Evolutionary conservation across 2,797 vertebrate species (phyloP).

Genomic region (Myripristis jacobus): DNA sequence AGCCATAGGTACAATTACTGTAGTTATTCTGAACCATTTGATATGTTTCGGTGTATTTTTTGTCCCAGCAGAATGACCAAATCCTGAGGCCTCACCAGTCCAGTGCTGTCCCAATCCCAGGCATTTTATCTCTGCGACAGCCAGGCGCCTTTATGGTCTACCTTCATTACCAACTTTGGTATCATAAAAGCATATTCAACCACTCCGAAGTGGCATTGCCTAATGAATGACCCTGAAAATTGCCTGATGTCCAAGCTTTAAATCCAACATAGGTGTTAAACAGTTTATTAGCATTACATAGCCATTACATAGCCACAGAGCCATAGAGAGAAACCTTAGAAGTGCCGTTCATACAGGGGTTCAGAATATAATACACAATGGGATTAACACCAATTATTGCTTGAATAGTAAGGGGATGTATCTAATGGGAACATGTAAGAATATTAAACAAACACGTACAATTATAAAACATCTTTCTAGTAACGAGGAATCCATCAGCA

Average conservation of each 20-base stretch:
- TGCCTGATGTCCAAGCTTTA: background rate
- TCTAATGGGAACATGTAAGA: constrained; percentile 27
- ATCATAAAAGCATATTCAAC: too few relatives aligned
- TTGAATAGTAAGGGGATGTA: constrained; percentile 29
- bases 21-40: background rate
- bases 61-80: too few relatives aligned
- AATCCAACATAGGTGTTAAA: constrained; percentile 37
- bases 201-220: too few relatives aligned
- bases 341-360: constrained; percentile 57
- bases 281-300: constrained; percentile 67
- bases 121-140: too few relatives aligned
- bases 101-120: background rate
- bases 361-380: constrained; percentile 32
- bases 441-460: constrained; percentile 5
- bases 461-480: constrained; percentile 34
- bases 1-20: too few relatives aligned
- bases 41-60: too few relatives aligned
- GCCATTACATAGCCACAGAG: constrained; percentile 52
- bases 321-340: constrained; percentile 43
- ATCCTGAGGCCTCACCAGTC: background rate
- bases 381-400: constrained; percentile 62
- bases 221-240: too few relatives aligned
- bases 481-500: constrained; percentile 18
- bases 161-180: too few relatives aligned
- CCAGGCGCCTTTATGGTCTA: too few relatives aligned